Percentiles rank a stretch among this genome's conserved stretches.
phyloP scores from a whole-genome alignment of 2,797 vertebrate species.

The Alcedo quadribrachys region DNA sequence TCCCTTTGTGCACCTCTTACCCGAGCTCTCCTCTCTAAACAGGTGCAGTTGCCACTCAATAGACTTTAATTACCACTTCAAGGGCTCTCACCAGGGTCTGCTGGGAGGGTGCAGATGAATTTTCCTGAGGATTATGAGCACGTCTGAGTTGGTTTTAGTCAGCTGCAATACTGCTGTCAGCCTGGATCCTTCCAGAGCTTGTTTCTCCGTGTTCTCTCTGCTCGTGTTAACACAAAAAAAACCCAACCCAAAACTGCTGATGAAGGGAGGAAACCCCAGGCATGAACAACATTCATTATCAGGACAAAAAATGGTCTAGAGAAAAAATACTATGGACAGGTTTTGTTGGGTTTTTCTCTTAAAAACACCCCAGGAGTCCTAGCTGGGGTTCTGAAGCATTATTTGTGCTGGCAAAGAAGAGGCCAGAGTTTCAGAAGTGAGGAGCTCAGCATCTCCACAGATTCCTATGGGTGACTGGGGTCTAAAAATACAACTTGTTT shows the following conservation, averaged over 20 bases:
- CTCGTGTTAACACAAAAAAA: background rate
- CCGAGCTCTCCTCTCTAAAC: conserved; percentile 50
- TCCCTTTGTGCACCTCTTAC: conserved; percentile 58
- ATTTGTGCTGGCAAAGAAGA: background rate
- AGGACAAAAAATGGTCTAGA: background rate
- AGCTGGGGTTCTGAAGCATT: background rate
- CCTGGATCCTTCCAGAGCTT: conserved; percentile 15
- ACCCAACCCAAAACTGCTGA: background rate
- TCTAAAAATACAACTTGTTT: conserved; percentile 35
- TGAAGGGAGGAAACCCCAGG: background rate
- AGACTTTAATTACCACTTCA: conserved; percentile 72
- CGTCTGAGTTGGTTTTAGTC: conserved; percentile 7
- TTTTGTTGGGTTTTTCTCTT: background rate
- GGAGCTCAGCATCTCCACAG: conserved; percentile 6
- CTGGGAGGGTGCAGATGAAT: conserved; percentile 60
- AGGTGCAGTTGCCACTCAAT: conserved; percentile 70
- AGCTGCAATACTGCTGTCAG: background rate
- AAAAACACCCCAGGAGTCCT: background rate
- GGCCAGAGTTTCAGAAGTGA: background rate
- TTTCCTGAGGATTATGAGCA: conserved; percentile 46
- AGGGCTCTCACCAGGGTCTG: conserved; percentile 63
- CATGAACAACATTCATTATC: conserved; percentile 21
- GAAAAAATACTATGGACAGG: background rate
- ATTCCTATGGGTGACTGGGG: background rate
- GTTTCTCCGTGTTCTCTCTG: background rate